A percentile compares a stretch with the other conserved stretches of the same genome.
Conservation (phyloP, 1,140 invertebrate genomes). For the Drosophila parabipectinata region DNA sequence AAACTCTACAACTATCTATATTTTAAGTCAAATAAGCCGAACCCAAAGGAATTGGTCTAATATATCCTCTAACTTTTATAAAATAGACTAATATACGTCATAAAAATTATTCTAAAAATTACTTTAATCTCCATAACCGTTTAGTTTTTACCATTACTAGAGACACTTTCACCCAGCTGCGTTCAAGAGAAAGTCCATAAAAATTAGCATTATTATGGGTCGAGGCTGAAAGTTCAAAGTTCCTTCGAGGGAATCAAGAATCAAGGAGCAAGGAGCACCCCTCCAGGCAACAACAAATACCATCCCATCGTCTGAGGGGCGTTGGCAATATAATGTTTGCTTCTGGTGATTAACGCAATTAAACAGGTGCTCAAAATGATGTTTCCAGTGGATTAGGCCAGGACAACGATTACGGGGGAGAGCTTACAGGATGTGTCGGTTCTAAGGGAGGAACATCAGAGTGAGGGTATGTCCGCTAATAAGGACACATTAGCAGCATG, state of each 20-base stretch:
- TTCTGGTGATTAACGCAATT: slow-evolving; percentile 83
- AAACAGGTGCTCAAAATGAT: slow-evolving; percentile 84
- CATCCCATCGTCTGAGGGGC: slow-evolving; percentile 27
- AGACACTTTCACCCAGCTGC: slow-evolving; percentile 52
- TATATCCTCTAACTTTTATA: no score
- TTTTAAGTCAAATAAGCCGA: no score
- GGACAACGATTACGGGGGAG: slow-evolving; percentile 18
- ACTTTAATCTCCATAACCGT: no score
- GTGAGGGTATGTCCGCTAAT: slow-evolving; percentile 50
- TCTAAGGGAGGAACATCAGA: no score
- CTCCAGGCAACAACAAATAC: slow-evolving; percentile 11
- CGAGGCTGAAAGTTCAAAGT: slow-evolving; percentile 28
- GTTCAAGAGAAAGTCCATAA: slow-evolving; percentile 31
- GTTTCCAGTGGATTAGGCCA: slow-evolving; percentile 79
- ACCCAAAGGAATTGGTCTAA: no score
- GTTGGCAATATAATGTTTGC: slow-evolving; percentile 67
- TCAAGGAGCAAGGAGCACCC: not conserved
- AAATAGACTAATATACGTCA: no score
- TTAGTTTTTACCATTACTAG: not conserved
- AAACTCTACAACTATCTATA: no score
- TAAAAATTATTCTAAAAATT: no score
- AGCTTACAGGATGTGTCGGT: not conserved
- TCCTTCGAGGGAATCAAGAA: not conserved
- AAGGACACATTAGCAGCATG: slow-evolving; percentile 72
- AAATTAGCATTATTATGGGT: slow-evolving; percentile 39